These are phyloP conservation scores for Coregonus suidteri DNA, from an alignment of 2,797 vertebrate genomes.

Conservation along the genomic window DNA sequence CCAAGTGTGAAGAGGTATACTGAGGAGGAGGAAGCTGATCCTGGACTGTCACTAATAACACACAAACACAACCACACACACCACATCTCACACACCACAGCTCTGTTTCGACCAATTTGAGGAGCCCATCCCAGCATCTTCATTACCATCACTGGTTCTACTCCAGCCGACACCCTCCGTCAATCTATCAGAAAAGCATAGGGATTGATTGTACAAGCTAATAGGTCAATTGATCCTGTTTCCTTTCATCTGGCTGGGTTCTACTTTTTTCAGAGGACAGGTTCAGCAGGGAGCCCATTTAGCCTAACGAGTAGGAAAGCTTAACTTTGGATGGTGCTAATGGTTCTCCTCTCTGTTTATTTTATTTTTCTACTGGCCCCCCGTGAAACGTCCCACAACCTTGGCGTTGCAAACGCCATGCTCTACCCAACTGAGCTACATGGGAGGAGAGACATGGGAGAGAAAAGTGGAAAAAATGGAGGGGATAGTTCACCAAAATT, in stretches of 20 bases:
- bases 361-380: too few relatives aligned
- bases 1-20: too few relatives aligned
- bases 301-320: conserved; percentile 55
- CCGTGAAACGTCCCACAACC: too few relatives aligned
- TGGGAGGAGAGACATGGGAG: too few relatives aligned
- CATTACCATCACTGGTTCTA: conserved; percentile 20
- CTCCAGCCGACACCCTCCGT: conserved; percentile 30
- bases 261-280: conserved; percentile 59
- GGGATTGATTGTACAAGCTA: conserved; percentile 71
- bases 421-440: too few relatives aligned
- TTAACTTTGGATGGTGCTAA: conserved; percentile 33
- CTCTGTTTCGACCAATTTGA: conserved; percentile 60
- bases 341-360: conserved; percentile 26
- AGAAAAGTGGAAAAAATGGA: too few relatives aligned
- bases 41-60: conserved; percentile 45
- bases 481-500: background rate
- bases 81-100: background rate
- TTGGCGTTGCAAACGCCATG: too few relatives aligned
- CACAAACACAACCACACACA: background rate
- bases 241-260: conserved; percentile 61
- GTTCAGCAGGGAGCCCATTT: conserved; percentile 44
- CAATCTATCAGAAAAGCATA: conserved; percentile 69
- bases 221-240: conserved; percentile 73
- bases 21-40: conserved; percentile 23
- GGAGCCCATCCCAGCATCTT: conserved; percentile 29